These are phyloP conservation scores for Pogonocichla stellata DNA, from an alignment of 2,113 vertebrate species.

Conservation along the genomic window DNA sequence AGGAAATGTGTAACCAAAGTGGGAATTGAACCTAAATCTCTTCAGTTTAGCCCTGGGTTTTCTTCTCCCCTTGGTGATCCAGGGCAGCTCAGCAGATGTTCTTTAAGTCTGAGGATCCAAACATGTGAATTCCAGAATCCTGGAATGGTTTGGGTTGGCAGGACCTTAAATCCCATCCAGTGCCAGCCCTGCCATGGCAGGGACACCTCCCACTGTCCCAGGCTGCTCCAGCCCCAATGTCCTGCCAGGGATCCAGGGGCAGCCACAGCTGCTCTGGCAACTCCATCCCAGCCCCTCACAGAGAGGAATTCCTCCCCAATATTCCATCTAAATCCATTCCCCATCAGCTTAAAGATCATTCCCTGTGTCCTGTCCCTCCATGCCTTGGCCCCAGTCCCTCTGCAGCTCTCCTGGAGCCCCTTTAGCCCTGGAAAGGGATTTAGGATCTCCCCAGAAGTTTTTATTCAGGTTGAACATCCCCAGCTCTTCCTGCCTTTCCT, in stretches of 20 bases:
- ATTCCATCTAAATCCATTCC: no score
- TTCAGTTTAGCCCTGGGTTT: not conserved
- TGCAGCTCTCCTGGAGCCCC: not conserved
- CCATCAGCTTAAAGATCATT: not conserved
- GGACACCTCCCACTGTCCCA: not conserved
- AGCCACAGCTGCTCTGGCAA: not conserved
- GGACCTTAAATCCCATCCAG: rapidly evolving
- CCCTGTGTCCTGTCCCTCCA: not conserved
- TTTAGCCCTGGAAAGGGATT: not conserved
- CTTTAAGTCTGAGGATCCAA: not conserved
- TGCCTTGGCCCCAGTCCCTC: not conserved
- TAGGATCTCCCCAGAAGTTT: rapidly evolving
- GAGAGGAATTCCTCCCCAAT: no score
- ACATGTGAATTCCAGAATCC: rapidly evolving
- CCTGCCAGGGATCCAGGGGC: not conserved
- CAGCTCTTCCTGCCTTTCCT: not conserved
- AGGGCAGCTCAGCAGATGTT: not conserved
- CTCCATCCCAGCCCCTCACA: not conserved
- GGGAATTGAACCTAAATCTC: not conserved
- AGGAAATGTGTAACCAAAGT: slow-evolving; percentile 12
- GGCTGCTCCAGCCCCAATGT: not conserved
- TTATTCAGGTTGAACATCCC: not conserved
- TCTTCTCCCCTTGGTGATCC: not conserved
- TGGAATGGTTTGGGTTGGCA: not conserved
- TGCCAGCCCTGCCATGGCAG: not conserved